Evolutionary conservation across 2,888 invertebrate species (phyloP).

Genomic region (Agriotes lineatus): DNA sequence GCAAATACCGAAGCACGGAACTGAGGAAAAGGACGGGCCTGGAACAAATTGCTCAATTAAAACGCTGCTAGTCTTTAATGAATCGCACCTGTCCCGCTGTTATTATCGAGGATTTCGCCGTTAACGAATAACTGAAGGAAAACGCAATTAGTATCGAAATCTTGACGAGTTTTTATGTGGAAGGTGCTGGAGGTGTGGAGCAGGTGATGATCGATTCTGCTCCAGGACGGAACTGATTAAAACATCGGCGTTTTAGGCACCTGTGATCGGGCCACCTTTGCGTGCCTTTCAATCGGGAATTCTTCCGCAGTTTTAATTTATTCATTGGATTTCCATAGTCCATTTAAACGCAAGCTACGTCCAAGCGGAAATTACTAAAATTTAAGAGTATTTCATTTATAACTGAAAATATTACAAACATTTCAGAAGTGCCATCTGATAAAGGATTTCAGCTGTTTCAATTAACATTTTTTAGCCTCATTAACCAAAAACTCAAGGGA

Average conservation of each 20-base stretch:
- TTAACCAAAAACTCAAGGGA: no score
- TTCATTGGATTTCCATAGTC: no score
- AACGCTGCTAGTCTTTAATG: not conserved
- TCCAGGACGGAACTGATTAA: conserved; percentile 1
- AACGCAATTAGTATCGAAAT: conserved; percentile 1
- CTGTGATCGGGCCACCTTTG: not conserved
- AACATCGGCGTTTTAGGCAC: not conserved
- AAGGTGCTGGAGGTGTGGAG: conserved; percentile 3
- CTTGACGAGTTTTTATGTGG: conserved; percentile 2
- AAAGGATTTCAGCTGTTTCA: no score
- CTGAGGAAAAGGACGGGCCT: not conserved
- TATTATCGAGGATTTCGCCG: not conserved
- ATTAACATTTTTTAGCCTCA: no score
- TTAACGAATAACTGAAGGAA: conserved; percentile 1
- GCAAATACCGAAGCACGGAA: not conserved
- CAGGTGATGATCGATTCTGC: conserved; percentile 11
- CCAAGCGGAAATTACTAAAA: no score
- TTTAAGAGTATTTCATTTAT: no score
- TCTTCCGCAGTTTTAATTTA: no score
- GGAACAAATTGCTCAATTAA: not conserved
- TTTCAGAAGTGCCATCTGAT: no score
- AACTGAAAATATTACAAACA: no score
- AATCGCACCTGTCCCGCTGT: not conserved
- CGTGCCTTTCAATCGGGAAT: not conserved
- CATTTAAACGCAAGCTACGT: no score